Conservation (phyloP, 2,113 vertebrate species). For the Podarcis muralis region DNA sequence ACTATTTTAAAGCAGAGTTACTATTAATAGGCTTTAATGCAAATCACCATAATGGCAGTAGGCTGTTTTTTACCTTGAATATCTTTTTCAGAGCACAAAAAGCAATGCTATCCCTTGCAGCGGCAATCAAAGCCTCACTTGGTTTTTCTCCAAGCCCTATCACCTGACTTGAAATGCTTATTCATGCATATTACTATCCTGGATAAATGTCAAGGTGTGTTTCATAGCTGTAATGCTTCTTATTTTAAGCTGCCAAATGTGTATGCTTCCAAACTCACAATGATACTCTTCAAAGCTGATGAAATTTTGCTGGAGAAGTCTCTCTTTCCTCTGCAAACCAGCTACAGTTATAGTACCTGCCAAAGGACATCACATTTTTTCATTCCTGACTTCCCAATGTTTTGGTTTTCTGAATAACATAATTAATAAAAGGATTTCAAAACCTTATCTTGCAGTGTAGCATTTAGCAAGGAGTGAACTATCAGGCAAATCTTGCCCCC, state of each 20-base stretch:
- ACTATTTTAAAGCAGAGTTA: background rate
- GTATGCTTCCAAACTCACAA: constrained; percentile 10
- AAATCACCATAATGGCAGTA: constrained; percentile 10
- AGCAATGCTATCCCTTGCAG: constrained; percentile 5
- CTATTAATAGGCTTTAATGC: constrained; percentile 1
- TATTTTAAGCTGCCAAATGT: constrained; percentile 35
- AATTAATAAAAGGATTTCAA: constrained; percentile 18
- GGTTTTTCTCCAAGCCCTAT: constrained; percentile 25
- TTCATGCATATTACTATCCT: constrained; percentile 25
- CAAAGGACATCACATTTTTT: background rate
- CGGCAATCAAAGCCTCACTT: background rate
- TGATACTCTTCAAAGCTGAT: background rate
- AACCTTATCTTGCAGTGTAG: background rate
- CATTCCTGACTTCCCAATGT: background rate
- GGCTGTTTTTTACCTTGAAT: constrained; percentile 32
- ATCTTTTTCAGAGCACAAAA: constrained; percentile 22
- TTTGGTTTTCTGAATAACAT: constrained; percentile 9
- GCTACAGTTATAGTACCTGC: constrained; percentile 1
- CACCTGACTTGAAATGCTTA: constrained; percentile 38
- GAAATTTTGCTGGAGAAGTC: constrained; percentile 12
- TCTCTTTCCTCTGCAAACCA: constrained; percentile 6
- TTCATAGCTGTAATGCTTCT: constrained; percentile 28
- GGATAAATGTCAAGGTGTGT: constrained; percentile 32
- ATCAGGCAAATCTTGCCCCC: too few relatives aligned
- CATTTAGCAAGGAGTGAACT: too few relatives aligned